Percentiles rank a stretch among this genome's conserved stretches.
Evolutionary conservation across 2,113 vertebrate genomes (phyloP).

Genomic region (Machaerirhynchus nigripectus): DNA sequence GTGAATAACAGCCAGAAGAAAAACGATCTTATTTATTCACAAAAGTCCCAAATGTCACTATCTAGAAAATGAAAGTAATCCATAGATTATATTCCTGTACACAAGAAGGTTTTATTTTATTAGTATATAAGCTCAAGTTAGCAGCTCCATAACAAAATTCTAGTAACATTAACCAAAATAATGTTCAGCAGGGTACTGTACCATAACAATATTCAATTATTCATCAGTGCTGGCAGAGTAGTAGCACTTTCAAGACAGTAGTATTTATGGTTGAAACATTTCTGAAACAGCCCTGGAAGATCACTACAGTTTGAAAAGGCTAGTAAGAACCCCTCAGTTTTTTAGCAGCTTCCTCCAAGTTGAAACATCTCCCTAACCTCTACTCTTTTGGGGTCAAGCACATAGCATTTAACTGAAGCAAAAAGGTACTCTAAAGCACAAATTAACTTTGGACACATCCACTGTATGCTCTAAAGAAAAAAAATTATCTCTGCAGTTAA

Average conservation of each 20-base stretch:
- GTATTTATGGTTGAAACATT: neutral
- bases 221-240: neutral
- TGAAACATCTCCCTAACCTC: neutral
- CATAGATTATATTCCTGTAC: neutral
- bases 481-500: neutral
- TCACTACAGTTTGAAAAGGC: neutral
- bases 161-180: neutral
- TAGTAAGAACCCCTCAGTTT: neutral
- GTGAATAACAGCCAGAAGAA: neutral
- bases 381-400: neutral
- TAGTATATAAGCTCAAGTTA: neutral
- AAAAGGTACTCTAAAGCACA: neutral
- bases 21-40: neutral
- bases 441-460: neutral
- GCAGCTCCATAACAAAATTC: neutral
- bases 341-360: neutral
- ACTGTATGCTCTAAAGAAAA: neutral
- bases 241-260: neutral
- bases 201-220: neutral
- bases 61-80: neutral
- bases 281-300: neutral
- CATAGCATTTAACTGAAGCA: neutral
- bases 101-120: neutral
- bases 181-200: neutral
- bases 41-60: neutral